These are phyloP conservation scores for Physella acuta DNA, from an alignment of 1,140 invertebrate genomes.

Conservation along the genomic window DNA sequence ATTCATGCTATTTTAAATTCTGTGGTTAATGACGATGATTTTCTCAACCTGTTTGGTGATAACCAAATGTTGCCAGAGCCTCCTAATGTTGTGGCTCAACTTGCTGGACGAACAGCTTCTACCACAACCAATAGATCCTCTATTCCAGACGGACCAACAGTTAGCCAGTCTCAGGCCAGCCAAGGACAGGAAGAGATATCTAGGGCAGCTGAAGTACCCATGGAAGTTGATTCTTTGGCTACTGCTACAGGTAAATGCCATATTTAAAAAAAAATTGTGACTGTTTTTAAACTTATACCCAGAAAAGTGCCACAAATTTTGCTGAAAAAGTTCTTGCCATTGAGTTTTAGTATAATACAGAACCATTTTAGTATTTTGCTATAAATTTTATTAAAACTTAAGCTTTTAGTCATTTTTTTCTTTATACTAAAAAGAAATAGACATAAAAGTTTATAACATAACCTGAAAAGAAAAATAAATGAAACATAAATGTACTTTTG, in stretches of 20 bases:
- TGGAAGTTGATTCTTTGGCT: conserved; percentile 47
- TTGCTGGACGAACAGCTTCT: background rate
- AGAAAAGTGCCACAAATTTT: too few relatives aligned
- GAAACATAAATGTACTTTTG: too few relatives aligned
- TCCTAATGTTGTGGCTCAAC: background rate
- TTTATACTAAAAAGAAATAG: too few relatives aligned
- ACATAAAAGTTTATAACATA: too few relatives aligned
- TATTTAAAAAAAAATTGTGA: too few relatives aligned
- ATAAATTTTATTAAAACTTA: too few relatives aligned
- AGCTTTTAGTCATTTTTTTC: too few relatives aligned
- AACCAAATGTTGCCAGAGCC: conserved; percentile 15
- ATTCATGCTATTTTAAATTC: conserved; percentile 20
- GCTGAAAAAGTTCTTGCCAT: too few relatives aligned
- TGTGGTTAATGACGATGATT: conserved; percentile 20
- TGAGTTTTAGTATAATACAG: too few relatives aligned
- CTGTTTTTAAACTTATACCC: too few relatives aligned
- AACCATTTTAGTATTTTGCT: too few relatives aligned
- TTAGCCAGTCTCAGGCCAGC: conserved; percentile 15
- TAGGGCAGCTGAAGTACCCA: conserved; percentile 39
- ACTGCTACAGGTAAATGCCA: background rate
- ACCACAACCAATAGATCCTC: conserved; percentile 1
- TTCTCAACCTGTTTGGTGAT: conserved; percentile 16
- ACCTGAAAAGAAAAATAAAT: too few relatives aligned
- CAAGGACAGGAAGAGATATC: conserved; percentile 9
- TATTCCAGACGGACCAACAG: background rate